Conservation (phyloP, 2,888 invertebrate species). For the Trilocha varians region DNA sequence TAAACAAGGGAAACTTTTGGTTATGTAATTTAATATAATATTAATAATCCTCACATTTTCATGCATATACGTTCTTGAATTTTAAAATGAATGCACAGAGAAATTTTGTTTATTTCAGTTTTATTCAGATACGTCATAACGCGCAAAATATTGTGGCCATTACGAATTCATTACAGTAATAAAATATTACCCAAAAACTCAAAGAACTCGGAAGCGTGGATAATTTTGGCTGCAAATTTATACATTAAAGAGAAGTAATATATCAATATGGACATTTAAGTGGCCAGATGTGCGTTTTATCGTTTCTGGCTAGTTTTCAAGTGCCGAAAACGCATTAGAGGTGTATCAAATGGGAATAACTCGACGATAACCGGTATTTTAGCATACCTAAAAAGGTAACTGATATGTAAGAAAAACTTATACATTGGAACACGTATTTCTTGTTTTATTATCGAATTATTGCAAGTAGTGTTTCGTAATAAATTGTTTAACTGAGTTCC, state of each 20-base stretch:
- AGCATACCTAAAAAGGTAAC: constrained; percentile 21
- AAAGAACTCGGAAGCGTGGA: constrained; percentile 31
- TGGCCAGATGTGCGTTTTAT: constrained; percentile 64
- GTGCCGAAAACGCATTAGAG: constrained; percentile 65
- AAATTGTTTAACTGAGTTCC: background rate
- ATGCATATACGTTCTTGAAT: no score
- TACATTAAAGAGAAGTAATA: constrained; percentile 55
- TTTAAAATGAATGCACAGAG: background rate
- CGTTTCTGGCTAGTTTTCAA: constrained; percentile 69
- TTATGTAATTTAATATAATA: no score
- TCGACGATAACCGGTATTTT: constrained; percentile 38
- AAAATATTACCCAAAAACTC: constrained; percentile 11
- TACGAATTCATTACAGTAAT: background rate
- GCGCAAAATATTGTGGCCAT: background rate
- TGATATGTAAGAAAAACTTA: background rate
- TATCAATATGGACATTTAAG: constrained; percentile 49
- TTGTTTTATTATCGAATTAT: background rate
- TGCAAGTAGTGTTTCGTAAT: background rate
- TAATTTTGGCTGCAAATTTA: constrained; percentile 48
- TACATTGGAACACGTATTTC: background rate
- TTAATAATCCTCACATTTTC: no score
- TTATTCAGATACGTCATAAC: background rate
- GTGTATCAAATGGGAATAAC: constrained; percentile 50
- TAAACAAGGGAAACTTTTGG: no score
- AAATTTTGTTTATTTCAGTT: background rate